Conservation (phyloP, 2,888 invertebrate genomes). For the Amphipyra tragopoginis region DNA sequence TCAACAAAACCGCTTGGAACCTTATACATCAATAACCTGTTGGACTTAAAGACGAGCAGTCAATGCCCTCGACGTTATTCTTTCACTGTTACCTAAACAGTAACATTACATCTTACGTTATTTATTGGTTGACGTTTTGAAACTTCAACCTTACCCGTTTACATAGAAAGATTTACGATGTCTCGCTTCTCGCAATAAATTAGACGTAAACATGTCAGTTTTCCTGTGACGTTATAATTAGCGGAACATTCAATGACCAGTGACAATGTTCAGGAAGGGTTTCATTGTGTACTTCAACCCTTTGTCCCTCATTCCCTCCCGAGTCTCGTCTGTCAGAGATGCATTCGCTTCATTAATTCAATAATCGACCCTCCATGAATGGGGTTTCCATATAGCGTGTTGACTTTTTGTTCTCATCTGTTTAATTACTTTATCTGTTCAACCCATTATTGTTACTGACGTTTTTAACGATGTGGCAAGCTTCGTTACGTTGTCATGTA, state of each 20-base stretch:
- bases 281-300: conserved; percentile 74
- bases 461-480: conserved; percentile 57
- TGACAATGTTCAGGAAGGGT: conserved; percentile 76
- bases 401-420: conserved; percentile 63
- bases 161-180: conserved; percentile 21
- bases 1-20: conserved; percentile 17
- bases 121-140: conserved; percentile 33
- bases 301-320: conserved; percentile 67
- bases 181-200: conserved; percentile 27
- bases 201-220: conserved; percentile 46
- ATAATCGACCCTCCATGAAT: conserved; percentile 69
- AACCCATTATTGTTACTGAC: conserved; percentile 60
- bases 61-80: conserved; percentile 21
- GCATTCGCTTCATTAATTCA: conserved; percentile 65
- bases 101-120: conserved; percentile 29
- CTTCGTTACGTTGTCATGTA: conserved; percentile 39
- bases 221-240: conserved; percentile 69
- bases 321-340: conserved; percentile 68
- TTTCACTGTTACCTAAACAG: conserved; percentile 30
- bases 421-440: conserved; percentile 64
- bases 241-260: conserved; percentile 67
- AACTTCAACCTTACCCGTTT: conserved; percentile 7
- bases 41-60: conserved; percentile 19
- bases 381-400: conserved; percentile 63
- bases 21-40: conserved; percentile 28